phyloP scores from a whole-genome alignment of 2,888 invertebrate species.

The Rapana venosa region DNA sequence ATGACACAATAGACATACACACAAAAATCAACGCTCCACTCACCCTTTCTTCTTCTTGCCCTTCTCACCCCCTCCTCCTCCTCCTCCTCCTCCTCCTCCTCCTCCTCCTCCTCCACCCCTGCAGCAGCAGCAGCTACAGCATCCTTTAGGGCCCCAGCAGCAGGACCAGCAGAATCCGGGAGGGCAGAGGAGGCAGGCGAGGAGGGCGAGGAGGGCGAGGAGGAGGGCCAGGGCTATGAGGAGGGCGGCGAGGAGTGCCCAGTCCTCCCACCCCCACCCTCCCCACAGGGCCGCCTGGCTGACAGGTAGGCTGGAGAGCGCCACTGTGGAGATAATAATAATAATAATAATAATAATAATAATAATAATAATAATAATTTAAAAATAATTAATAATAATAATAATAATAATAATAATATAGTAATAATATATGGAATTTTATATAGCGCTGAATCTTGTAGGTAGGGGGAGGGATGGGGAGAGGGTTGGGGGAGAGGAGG shows the following conservation, averaged over 20 bases:
- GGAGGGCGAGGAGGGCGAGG: conserved; percentile 45
- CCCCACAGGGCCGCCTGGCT: background rate
- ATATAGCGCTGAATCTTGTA: no score
- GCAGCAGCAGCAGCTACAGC: background rate
- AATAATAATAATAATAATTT: no score
- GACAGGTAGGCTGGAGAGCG: conserved; percentile 11
- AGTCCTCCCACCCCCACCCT: conserved; percentile 41
- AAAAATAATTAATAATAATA: no score
- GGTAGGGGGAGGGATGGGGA: no score
- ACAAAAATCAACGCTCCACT: background rate
- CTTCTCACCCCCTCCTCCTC: background rate
- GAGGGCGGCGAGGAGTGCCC: conserved; percentile 45
- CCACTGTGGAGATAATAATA: conserved; percentile 17
- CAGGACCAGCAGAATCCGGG: conserved; percentile 43
- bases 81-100: background rate
- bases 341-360: no score
- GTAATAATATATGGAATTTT: no score
- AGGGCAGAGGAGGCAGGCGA: conserved; percentile 44
- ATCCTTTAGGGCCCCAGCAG: background rate
- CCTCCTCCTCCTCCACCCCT: background rate
- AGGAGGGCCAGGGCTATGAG: conserved; percentile 46
- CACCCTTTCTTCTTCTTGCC: conserved; percentile 12
- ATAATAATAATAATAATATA: no score
- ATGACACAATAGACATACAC: background rate
- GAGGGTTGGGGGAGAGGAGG: no score